Evolutionary conservation across 2,888 invertebrate genomes (phyloP).

Genomic region (Agonopterix alstromeriana): DNA sequence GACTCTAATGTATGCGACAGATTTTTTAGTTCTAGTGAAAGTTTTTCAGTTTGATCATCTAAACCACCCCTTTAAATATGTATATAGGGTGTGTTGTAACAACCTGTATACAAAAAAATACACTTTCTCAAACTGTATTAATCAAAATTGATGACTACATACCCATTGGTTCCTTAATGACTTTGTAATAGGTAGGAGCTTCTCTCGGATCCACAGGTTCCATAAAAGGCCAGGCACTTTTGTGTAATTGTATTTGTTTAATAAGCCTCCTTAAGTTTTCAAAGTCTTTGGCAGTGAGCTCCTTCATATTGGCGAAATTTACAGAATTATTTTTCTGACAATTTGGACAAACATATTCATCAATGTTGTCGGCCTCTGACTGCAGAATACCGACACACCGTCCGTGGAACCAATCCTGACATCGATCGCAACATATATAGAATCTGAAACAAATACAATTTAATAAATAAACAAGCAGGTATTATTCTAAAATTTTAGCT

Average conservation of each 20-base stretch:
- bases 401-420: constrained; percentile 99
- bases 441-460: constrained; percentile 79
- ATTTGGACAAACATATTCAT: constrained; percentile 97
- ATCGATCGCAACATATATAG: constrained; percentile 99
- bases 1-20: too few relatives aligned
- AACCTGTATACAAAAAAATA: constrained; percentile 14
- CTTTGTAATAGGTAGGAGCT: constrained; percentile 97
- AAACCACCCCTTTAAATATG: too few relatives aligned
- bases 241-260: constrained; percentile 93
- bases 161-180: constrained; percentile 98
- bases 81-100: too few relatives aligned
- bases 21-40: too few relatives aligned
- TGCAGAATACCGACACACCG: constrained; percentile 96
- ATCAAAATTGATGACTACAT: constrained; percentile 32
- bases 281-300: constrained; percentile 86
- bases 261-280: constrained; percentile 90
- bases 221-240: constrained; percentile 98
- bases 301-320: constrained; percentile 93
- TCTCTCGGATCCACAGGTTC: constrained; percentile 97
- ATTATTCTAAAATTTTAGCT: not conserved
- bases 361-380: constrained; percentile 95
- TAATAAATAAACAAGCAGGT: not conserved
- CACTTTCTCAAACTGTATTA: too few relatives aligned
- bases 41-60: too few relatives aligned
- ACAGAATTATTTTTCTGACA: constrained; percentile 94